phyloP scores from a whole-genome alignment of 1,140 invertebrate genomes.

The Heliconius hewitsoni region DNA sequence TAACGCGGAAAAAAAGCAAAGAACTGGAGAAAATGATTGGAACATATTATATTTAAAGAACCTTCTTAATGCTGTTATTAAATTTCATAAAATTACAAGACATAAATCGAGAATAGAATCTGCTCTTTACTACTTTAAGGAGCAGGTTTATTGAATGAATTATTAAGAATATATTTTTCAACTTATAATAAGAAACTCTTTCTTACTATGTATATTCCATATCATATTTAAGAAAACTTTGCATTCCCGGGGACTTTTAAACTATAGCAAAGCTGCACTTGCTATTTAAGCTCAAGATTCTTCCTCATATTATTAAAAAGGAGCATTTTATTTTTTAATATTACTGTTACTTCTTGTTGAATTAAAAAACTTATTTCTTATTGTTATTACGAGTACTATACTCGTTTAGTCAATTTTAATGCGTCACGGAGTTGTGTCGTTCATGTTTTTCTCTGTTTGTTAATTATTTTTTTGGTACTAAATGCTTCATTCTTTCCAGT shows the following conservation, averaged over 20 bases:
- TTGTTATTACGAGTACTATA: neutral
- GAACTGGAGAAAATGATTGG: too few species aligned
- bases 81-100: too few species aligned
- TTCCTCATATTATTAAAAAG: neutral
- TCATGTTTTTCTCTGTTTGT: too few species aligned
- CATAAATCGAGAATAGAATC: too few species aligned
- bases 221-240: neutral
- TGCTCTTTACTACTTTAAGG: too few species aligned
- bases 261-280: neutral
- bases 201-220: neutral
- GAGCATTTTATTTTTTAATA: neutral
- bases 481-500: too few species aligned
- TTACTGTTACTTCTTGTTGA: neutral
- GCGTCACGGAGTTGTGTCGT: too few species aligned
- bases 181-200: neutral
- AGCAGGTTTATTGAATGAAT: neutral
- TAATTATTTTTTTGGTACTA: too few species aligned
- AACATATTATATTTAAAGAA: too few species aligned
- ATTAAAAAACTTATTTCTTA: neutral
- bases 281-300: neutral
- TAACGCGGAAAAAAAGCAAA: too few species aligned
- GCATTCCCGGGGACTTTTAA: neutral
- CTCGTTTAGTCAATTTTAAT: too few species aligned
- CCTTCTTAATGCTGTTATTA: too few species aligned
- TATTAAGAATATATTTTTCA: neutral